Conservation (phyloP, 64 coral and sea anemone genomes). For the Orbicella faveolata region DNA sequence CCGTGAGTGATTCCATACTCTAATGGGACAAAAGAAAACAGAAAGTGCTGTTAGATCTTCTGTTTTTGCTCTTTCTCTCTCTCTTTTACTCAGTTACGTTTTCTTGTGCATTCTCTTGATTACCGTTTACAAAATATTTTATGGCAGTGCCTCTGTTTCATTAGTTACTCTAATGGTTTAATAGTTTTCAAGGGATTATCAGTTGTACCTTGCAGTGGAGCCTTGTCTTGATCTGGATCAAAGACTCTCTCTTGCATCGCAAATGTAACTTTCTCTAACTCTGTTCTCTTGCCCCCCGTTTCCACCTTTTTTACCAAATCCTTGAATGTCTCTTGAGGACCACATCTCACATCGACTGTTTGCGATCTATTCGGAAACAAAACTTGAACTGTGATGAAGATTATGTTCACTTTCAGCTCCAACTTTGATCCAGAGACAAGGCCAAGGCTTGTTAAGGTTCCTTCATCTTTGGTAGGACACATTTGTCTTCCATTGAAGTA, state of each 20-base stretch:
- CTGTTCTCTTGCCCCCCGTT: neutral
- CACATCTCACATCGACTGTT: neutral
- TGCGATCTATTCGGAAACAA: neutral
- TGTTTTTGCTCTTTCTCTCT: no score
- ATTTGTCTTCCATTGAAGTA: neutral
- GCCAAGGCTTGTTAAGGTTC: conserved; percentile 25
- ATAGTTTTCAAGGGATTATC: no score
- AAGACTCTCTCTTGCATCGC: neutral
- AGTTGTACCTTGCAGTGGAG: neutral
- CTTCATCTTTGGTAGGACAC: neutral
- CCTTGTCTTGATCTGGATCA: neutral
- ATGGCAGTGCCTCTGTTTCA: no score
- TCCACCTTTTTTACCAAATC: neutral
- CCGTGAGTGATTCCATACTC: no score
- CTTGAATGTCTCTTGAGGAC: conserved; percentile 1
- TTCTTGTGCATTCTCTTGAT: no score
- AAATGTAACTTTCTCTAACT: neutral
- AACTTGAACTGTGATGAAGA: neutral
- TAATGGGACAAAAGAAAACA: no score
- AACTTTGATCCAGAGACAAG: conserved; percentile 7
- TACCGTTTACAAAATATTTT: no score
- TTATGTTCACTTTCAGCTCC: neutral
- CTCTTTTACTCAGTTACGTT: no score
- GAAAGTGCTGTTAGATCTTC: no score
- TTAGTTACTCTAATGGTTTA: no score